Percentiles rank a stretch among this genome's conserved stretches.
phyloP scores from a whole-genome alignment of 2,797 vertebrate species.

The Lacerta agilis region DNA sequence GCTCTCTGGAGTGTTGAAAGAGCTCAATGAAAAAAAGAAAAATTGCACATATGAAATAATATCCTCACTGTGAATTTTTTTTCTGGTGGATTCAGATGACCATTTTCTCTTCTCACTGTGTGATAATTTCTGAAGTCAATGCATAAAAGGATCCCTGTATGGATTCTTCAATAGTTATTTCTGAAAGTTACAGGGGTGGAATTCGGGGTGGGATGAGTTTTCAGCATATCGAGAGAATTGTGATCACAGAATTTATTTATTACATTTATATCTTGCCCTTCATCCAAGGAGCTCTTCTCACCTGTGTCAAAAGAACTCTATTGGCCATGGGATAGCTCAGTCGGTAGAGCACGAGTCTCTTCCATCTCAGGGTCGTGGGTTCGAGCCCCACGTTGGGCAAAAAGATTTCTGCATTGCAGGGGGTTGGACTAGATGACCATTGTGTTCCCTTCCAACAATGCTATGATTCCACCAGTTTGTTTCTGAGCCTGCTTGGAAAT shows the following conservation, averaged over 20 bases:
- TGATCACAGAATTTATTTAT: not conserved
- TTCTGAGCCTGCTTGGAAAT: not conserved
- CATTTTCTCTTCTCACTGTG: not conserved
- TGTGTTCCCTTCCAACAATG: too few species aligned
- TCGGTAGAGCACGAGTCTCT: too few species aligned
- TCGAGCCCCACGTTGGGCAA: too few species aligned
- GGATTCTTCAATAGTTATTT: not conserved
- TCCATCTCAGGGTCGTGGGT: too few species aligned
- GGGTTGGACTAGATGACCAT: too few species aligned
- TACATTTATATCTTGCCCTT: not conserved
- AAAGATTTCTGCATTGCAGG: too few species aligned
- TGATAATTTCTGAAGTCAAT: not conserved
- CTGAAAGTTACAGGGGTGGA: not conserved
- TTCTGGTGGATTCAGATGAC: not conserved
- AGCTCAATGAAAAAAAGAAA: conserved; percentile 49
- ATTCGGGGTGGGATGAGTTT: too few species aligned
- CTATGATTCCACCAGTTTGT: not conserved
- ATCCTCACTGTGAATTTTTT: conserved; percentile 48
- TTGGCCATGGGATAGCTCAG: not conserved
- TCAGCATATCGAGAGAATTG: not conserved
- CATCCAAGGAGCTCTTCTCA: too few species aligned
- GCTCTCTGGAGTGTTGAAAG: conserved; percentile 65
- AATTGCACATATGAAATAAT: conserved; percentile 63
- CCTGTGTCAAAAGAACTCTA: not conserved
- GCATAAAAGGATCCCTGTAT: not conserved